A percentile compares a stretch with the other conserved stretches of the same genome.
Evolutionary conservation across 2,888 invertebrate genomes (phyloP).

Genomic region (Odontothrips loti): DNA sequence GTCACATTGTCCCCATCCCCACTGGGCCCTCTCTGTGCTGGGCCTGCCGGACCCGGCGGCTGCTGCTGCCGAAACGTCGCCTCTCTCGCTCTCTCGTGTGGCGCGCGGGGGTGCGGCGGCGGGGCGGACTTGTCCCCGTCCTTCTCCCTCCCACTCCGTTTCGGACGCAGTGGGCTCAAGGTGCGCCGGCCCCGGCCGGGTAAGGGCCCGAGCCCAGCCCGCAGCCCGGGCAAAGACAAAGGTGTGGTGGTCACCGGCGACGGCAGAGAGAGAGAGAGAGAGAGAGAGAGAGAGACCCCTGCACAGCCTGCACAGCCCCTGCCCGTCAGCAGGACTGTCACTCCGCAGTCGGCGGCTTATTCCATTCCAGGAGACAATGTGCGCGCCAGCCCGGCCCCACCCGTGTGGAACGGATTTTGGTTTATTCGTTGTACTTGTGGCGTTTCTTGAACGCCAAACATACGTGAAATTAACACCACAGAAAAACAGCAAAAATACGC

Average conservation of each 20-base stretch:
- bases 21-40: not conserved
- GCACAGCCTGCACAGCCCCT: not conserved
- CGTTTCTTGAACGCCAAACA: no score
- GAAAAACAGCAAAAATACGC: no score
- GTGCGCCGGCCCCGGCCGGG: no score
- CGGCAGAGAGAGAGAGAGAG: no score
- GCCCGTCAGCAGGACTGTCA: not conserved
- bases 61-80: not conserved
- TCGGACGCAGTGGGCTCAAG: no score
- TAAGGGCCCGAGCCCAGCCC: no score
- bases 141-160: not conserved
- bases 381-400: no score
- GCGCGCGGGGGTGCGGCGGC: not conserved
- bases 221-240: not conserved
- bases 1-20: not conserved
- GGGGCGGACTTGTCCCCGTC: not conserved
- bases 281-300: not conserved
- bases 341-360: not conserved
- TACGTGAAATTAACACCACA: no score
- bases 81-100: not conserved
- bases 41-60: not conserved
- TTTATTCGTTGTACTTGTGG: no score
- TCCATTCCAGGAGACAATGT: no score
- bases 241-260: not conserved
- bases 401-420: no score